Evolutionary conservation across 2,888 invertebrate genomes (phyloP).

Genomic region (Tryphoninae sp.): DNA sequence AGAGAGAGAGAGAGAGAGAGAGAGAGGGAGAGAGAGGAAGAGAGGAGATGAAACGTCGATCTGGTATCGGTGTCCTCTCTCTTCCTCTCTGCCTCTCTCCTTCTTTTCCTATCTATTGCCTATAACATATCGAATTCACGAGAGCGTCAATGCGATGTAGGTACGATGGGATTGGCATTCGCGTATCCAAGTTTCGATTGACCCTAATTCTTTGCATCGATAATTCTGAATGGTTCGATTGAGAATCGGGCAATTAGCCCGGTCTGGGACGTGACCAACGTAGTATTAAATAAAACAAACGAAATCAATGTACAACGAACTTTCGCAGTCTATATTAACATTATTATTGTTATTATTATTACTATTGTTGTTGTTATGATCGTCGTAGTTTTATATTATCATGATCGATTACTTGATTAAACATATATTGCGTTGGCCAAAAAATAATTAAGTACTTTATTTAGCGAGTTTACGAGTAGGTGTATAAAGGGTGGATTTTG

Average conservation of each 20-base stretch:
- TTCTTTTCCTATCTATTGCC: neutral
- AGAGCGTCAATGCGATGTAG: neutral
- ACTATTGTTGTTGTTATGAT: too few relatives aligned
- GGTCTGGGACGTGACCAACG: too few relatives aligned
- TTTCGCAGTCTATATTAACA: too few relatives aligned
- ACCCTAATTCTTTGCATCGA: constrained; percentile 39
- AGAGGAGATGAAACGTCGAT: constrained; percentile 58
- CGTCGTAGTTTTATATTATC: too few relatives aligned
- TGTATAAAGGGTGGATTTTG: neutral
- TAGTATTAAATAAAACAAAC: too few relatives aligned
- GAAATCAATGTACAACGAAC: too few relatives aligned
- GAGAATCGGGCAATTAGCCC: constrained; percentile 23
- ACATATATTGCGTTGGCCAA: too few relatives aligned
- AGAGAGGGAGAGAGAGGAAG: neutral
- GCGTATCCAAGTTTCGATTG: constrained; percentile 11
- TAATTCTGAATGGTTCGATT: constrained; percentile 34
- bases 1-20: too few relatives aligned
- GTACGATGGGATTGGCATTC: constrained; percentile 28
- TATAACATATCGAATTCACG: neutral
- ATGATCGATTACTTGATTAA: too few relatives aligned
- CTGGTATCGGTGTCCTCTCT: constrained; percentile 68
- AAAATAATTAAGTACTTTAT: neutral
- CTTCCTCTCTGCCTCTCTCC: constrained; percentile 8
- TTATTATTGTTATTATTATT: too few relatives aligned
- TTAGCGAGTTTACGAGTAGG: too few relatives aligned